Percentiles rank a stretch among this genome's conserved stretches.
Conservation (phyloP, 2,888 invertebrate genomes). For the Sphecodes monilicornis region DNA sequence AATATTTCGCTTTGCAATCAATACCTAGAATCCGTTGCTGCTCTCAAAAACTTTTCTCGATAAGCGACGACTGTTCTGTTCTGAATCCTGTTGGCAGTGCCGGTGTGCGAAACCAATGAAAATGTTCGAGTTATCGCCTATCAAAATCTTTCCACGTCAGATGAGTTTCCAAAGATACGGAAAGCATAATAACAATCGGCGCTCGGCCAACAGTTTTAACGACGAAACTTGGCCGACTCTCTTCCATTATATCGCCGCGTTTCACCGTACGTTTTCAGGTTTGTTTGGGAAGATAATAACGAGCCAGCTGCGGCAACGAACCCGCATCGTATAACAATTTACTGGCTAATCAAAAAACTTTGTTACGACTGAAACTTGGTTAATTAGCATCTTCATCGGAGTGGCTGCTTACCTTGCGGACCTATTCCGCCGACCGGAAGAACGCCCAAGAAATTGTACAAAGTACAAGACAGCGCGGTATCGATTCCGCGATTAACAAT, state of each 20-base stretch:
- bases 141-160: neutral
- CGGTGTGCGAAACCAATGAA: neutral
- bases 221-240: slow-evolving; percentile 75
- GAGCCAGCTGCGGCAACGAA: slow-evolving; percentile 58
- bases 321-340: slow-evolving; percentile 82
- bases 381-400: slow-evolving; percentile 83
- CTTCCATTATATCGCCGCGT: slow-evolving; percentile 76
- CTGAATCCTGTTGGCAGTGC: neutral
- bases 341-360: slow-evolving; percentile 84
- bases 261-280: slow-evolving; percentile 71
- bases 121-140: neutral
- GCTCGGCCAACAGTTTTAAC: slow-evolving; percentile 73
- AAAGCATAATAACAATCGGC: slow-evolving; percentile 53
- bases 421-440: slow-evolving; percentile 61
- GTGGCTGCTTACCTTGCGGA: slow-evolving; percentile 77
- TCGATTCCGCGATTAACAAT: slow-evolving; percentile 67
- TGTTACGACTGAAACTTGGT: slow-evolving; percentile 82
- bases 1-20: too few species aligned
- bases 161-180: slow-evolving; percentile 33
- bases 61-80: too few species aligned
- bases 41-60: neutral
- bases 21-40: neutral
- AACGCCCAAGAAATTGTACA: slow-evolving; percentile 76
- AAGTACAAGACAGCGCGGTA: slow-evolving; percentile 71
- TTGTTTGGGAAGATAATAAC: slow-evolving; percentile 74